Percentiles rank a stretch among this genome's conserved stretches.
These are phyloP conservation scores for Corella eumyota DNA, from an alignment of 23 tunicate species.

Conservation along the genomic window DNA sequence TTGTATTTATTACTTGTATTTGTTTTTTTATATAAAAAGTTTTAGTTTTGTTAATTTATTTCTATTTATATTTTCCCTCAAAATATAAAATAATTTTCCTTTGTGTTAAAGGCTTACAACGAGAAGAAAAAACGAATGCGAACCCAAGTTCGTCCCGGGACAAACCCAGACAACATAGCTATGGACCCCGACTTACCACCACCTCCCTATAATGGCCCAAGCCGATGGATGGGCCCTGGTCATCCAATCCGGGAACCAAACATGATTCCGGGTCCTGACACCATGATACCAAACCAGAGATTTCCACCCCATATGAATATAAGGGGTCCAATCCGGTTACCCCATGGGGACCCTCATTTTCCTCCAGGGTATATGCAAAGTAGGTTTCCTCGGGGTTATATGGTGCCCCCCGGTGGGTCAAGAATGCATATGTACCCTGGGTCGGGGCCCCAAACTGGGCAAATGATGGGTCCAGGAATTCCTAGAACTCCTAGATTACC, in stretches of 20 bases:
- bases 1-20: too few species aligned
- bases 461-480: constrained; percentile 4
- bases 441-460: constrained; percentile 21
- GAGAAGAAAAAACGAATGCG: constrained; percentile 24
- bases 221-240: constrained; percentile 43
- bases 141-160: not conserved
- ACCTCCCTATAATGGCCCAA: constrained; percentile 44
- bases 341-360: constrained; percentile 26
- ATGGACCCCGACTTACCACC: constrained; percentile 22
- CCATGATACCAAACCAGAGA: constrained; percentile 9
- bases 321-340: constrained; percentile 9
- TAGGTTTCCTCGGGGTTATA: constrained; percentile 19
- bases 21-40: too few species aligned
- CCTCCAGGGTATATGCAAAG: constrained; percentile 3
- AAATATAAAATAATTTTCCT: too few species aligned
- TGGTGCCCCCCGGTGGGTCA: constrained; percentile 10
- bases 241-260: constrained; percentile 30
- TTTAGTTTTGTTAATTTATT: too few species aligned
- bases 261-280: not conserved
- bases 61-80: too few species aligned
- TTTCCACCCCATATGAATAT: constrained; percentile 24
- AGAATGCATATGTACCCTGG: constrained; percentile 16
- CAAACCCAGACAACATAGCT: constrained; percentile 2
- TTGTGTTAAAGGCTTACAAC: constrained; percentile 38
- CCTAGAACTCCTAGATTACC: constrained; percentile 13